These are phyloP conservation scores for Amphiprion clarkii DNA, from an alignment of 2,797 vertebrate genomes.

Conservation along the genomic window DNA sequence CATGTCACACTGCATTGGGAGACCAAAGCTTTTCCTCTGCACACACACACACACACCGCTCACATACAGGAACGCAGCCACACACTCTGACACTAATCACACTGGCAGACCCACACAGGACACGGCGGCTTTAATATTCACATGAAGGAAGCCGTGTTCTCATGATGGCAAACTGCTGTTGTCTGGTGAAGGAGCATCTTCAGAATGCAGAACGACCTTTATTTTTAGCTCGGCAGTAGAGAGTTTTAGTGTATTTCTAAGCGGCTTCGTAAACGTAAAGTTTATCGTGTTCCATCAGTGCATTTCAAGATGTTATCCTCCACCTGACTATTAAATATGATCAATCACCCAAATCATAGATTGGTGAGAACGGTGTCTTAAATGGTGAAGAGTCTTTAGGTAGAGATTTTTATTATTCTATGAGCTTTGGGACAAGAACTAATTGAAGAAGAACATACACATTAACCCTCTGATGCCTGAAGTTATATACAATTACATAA, in stretches of 20 bases:
- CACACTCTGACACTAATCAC: not conserved
- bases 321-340: too few relatives aligned
- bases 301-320: too few relatives aligned
- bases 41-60: not conserved
- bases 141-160: not conserved
- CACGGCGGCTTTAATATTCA: not conserved
- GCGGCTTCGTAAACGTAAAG: not conserved
- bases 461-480: too few relatives aligned
- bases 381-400: too few relatives aligned
- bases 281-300: not conserved
- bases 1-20: not conserved
- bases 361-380: too few relatives aligned
- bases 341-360: too few relatives aligned
- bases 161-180: not conserved
- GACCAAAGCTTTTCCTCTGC: not conserved
- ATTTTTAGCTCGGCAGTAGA: not conserved
- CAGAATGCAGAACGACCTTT: not conserved
- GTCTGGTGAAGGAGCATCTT: not conserved
- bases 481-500: too few relatives aligned
- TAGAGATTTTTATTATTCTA: too few relatives aligned
- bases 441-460: too few relatives aligned
- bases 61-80: not conserved
- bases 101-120: conserved; percentile 7
- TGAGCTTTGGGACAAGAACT: too few relatives aligned
- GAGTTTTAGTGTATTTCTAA: not conserved